These are phyloP conservation scores for Lepus oiostolus DNA, from an alignment of 2,797 vertebrate genomes.

Conservation along the genomic window DNA sequence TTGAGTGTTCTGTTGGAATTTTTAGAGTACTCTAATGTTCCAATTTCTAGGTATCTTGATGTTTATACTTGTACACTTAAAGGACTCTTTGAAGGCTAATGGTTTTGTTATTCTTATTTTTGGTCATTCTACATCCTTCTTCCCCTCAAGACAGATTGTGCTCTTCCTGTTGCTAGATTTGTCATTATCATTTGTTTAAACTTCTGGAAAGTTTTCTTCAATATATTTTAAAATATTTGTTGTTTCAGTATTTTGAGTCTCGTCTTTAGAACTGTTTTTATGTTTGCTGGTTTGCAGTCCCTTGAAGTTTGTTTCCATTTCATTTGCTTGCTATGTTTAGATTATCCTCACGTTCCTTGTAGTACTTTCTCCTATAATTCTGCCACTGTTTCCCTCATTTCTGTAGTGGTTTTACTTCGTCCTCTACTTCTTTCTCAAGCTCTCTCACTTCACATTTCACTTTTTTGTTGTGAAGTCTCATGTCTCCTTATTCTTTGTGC, in stretches of 20 bases:
- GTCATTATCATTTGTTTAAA: background rate
- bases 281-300: background rate
- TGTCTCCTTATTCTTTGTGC: background rate
- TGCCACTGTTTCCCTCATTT: background rate
- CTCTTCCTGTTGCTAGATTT: background rate
- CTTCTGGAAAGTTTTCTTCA: background rate
- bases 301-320: background rate
- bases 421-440: background rate
- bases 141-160: background rate
- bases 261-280: background rate
- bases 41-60: background rate
- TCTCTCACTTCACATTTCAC: background rate
- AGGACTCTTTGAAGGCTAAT: background rate
- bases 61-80: background rate
- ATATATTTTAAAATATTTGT: background rate
- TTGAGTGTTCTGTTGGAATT: background rate
- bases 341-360: background rate
- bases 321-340: background rate
- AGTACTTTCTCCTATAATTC: background rate
- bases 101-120: background rate
- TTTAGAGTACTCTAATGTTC: background rate
- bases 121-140: background rate
- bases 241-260: slow-evolving; percentile 41
- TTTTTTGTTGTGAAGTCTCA: background rate
- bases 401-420: background rate